These are phyloP conservation scores for Staurois parvus DNA, from an alignment of 2,797 vertebrate species.

Conservation along the genomic window DNA sequence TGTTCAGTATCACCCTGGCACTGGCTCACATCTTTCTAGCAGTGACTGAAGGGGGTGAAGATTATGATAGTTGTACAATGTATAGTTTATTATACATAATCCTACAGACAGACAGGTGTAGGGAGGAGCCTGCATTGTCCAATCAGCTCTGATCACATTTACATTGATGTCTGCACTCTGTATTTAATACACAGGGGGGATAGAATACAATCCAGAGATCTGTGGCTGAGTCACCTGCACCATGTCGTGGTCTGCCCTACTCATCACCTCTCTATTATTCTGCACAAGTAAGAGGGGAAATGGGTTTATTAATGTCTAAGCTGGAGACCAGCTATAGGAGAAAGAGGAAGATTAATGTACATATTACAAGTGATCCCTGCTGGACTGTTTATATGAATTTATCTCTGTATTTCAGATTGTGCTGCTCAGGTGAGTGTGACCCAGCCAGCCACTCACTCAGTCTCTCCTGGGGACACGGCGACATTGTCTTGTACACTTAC, in stretches of 20 bases:
- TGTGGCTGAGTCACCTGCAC: background rate
- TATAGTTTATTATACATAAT: no score
- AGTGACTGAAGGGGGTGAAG: no score
- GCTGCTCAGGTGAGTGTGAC: background rate
- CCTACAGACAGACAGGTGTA: background rate
- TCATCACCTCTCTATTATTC: background rate
- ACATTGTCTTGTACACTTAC: background rate
- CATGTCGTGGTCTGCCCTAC: constrained; percentile 1
- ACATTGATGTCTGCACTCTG: no score
- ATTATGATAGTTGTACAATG: no score
- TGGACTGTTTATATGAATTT: background rate
- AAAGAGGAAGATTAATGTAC: background rate
- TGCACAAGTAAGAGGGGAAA: background rate
- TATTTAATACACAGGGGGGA: background rate
- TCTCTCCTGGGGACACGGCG: background rate
- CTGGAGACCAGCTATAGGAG: no score
- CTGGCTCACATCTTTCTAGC: no score
- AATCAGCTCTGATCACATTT: background rate
- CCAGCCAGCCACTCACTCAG: constrained; percentile 8
- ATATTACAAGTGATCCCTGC: background rate
- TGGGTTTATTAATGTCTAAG: background rate
- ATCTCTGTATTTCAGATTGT: constrained; percentile 23
- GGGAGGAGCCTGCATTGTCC: background rate
- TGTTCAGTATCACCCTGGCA: no score
- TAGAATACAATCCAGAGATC: background rate